phyloP scores from a whole-genome alignment of 2,113 vertebrate genomes.

The Aspiorhynchus laticeps region DNA sequence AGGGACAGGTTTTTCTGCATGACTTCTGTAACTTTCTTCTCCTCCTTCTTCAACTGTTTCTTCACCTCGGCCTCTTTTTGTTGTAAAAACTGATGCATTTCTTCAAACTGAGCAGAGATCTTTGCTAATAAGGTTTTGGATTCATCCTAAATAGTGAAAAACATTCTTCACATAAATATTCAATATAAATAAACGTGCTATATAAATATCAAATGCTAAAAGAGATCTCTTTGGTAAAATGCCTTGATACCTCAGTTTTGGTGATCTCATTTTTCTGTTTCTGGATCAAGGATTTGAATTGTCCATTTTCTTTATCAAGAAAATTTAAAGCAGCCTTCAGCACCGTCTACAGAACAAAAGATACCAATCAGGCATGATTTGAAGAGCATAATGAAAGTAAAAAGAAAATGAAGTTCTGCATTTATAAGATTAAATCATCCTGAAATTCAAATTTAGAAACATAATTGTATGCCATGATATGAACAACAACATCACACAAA shows the following conservation, averaged over 20 bases:
- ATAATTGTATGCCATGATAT: neutral
- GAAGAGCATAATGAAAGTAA: neutral
- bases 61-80: slow-evolving; percentile 63
- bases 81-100: slow-evolving; percentile 62
- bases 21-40: slow-evolving; percentile 17
- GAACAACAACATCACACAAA: neutral
- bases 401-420: neutral
- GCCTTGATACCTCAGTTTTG: slow-evolving; percentile 45
- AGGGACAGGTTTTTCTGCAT: slow-evolving; percentile 37
- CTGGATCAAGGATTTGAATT: slow-evolving; percentile 4
- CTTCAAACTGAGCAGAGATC: slow-evolving; percentile 60
- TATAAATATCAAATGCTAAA: too few species aligned
- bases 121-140: slow-evolving; percentile 51
- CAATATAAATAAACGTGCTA: too few species aligned
- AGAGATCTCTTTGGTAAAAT: neutral
- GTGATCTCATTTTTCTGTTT: slow-evolving; percentile 52
- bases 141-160: slow-evolving; percentile 31
- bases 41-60: slow-evolving; percentile 31
- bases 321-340: slow-evolving; percentile 36
- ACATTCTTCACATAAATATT: too few species aligned
- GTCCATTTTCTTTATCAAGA: slow-evolving; percentile 32
- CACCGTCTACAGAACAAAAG: slow-evolving; percentile 39
- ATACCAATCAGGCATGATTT: neutral
- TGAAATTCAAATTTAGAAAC: neutral
- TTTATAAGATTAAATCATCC: neutral